A percentile compares a stretch with the other conserved stretches of the same genome.
These are phyloP conservation scores for Drosophila funebris DNA, from an alignment of 1,140 invertebrate genomes.

Conservation along the genomic window DNA sequence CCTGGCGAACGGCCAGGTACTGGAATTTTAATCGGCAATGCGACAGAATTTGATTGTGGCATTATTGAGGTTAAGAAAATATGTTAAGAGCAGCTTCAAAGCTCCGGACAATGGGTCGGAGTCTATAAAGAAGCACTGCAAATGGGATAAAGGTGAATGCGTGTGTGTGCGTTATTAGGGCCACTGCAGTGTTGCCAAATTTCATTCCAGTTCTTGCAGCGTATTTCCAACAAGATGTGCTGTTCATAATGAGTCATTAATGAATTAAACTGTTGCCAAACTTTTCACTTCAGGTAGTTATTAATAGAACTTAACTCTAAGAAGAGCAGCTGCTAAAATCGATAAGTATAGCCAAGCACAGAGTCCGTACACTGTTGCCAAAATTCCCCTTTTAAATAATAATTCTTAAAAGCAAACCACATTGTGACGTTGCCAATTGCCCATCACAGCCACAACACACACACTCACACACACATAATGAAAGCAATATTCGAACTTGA, in stretches of 20 bases:
- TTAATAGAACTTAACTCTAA: no score
- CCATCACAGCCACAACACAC: neutral
- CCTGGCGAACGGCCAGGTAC: slow-evolving; percentile 43
- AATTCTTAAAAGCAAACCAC: neutral
- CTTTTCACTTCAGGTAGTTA: no score
- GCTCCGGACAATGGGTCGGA: neutral
- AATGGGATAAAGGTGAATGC: slow-evolving; percentile 7
- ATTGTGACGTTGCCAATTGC: neutral
- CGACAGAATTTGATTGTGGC: slow-evolving; percentile 63
- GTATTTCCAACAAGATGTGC: no score
- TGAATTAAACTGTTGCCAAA: neutral
- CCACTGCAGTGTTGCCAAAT: slow-evolving; percentile 13
- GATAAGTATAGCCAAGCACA: neutral
- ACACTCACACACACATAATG: neutral
- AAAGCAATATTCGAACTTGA: slow-evolving; percentile 9
- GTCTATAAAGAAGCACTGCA: slow-evolving; percentile 30
- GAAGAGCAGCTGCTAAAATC: neutral
- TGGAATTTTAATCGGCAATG: slow-evolving; percentile 64
- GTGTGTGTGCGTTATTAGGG: no score
- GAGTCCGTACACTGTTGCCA: neutral
- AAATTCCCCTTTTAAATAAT: slow-evolving; percentile 5
- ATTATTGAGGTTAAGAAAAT: slow-evolving; percentile 75
- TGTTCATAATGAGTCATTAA: no score
- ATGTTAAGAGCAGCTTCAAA: slow-evolving; percentile 47
- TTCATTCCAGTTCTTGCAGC: neutral